phyloP scores from a whole-genome alignment of 1,140 invertebrate genomes.

The Steinernema feltiae region DNA sequence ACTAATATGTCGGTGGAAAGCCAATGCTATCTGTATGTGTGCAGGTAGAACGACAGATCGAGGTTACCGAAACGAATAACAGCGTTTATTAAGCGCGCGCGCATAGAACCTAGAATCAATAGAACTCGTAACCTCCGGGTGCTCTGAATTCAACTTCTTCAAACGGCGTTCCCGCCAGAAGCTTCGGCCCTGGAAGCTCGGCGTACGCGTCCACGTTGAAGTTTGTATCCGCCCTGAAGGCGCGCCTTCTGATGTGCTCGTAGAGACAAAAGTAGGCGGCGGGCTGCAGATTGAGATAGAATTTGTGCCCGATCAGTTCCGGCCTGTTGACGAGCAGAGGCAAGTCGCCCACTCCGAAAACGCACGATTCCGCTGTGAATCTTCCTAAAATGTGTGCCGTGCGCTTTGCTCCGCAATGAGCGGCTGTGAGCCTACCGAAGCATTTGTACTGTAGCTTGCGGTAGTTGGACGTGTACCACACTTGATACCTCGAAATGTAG shows the following conservation, averaged over 20 bases:
- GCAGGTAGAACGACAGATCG: too few species aligned
- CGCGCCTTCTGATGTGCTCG: constrained; percentile 14
- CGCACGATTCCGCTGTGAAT: constrained; percentile 35
- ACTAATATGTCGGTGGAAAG: too few species aligned
- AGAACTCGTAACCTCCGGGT: not conserved
- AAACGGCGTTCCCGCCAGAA: not conserved
- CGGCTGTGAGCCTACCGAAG: not conserved
- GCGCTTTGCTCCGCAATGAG: too few species aligned
- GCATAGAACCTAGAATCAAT: not conserved
- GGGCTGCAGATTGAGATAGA: constrained; percentile 47
- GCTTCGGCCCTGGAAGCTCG: not conserved
- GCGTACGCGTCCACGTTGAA: not conserved
- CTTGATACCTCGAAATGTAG: constrained; percentile 32
- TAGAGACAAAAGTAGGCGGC: constrained; percentile 46
- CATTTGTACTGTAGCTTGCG: not conserved
- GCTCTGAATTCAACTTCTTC: not conserved
- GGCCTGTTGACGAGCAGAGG: constrained; percentile 37
- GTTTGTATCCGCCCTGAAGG: not conserved
- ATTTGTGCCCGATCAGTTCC: constrained; percentile 49
- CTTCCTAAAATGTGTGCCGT: not conserved
- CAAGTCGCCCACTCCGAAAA: constrained; percentile 47
- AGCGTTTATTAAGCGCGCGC: too few species aligned
- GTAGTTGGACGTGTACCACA: constrained; percentile 23
- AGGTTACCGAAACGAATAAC: too few species aligned
- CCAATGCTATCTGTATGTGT: too few species aligned